Evolutionary conservation across 2,113 vertebrate species (phyloP).

Genomic region (Eubucco bourcierii): DNA sequence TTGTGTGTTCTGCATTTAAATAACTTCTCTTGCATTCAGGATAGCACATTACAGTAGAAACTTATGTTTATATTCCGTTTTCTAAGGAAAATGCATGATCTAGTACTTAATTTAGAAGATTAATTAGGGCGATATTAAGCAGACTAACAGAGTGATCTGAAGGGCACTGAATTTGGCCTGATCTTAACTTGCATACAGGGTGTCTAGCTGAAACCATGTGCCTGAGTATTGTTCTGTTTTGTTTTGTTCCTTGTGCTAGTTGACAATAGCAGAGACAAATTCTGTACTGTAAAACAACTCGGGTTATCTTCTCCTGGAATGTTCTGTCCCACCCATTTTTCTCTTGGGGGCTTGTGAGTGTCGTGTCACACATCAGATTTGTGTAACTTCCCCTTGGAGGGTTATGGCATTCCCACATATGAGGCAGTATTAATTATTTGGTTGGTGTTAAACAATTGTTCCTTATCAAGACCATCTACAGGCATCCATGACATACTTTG

Average conservation of each 20-base stretch:
- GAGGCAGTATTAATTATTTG: background rate
- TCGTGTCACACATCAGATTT: background rate
- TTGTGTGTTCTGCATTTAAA: background rate
- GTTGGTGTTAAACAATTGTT: background rate
- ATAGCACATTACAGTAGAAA: background rate
- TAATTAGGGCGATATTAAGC: background rate
- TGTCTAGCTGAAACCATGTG: background rate
- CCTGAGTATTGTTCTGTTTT: background rate
- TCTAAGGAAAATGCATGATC: background rate
- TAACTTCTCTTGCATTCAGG: background rate
- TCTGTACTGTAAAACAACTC: background rate
- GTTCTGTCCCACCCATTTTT: slow-evolving; percentile 8
- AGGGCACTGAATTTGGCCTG: background rate
- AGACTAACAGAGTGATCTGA: background rate
- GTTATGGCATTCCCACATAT: slow-evolving; percentile 11
- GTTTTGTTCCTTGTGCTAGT: background rate
- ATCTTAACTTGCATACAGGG: background rate
- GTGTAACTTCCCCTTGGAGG: background rate
- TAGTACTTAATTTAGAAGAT: background rate
- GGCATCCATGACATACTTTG: background rate
- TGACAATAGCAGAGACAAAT: background rate
- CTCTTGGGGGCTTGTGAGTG: background rate
- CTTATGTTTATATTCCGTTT: background rate
- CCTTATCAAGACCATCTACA: background rate
- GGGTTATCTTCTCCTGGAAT: background rate